Conservation (phyloP, 2,113 vertebrate genomes). For the Halichoeres trimaculatus region DNA sequence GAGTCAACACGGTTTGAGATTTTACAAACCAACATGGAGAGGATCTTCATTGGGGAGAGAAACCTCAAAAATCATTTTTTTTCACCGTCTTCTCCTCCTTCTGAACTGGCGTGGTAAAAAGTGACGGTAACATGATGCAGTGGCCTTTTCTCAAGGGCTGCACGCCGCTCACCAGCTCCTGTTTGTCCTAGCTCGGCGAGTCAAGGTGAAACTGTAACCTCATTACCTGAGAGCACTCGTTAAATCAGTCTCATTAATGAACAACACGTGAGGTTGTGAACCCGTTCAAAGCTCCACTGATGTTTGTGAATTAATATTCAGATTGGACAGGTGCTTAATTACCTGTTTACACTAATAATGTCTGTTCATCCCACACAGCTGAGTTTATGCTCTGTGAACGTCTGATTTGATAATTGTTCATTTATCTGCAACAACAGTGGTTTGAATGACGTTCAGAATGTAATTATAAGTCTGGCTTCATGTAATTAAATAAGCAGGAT, state of each 20-base stretch:
- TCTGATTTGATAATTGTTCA: background rate
- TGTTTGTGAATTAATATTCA: background rate
- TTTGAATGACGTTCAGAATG: background rate
- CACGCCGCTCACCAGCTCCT: no score
- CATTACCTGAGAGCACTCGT: slow-evolving; percentile 6
- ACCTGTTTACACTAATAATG: background rate
- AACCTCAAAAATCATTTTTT: no score
- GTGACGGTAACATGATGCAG: no score
- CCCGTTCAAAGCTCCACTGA: background rate
- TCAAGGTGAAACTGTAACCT: background rate
- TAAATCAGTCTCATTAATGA: background rate
- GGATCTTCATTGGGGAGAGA: no score
- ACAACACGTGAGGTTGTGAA: background rate
- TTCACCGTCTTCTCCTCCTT: no score
- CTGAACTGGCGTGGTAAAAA: no score
- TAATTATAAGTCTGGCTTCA: background rate
- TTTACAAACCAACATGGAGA: no score
- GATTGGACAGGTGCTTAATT: slow-evolving; percentile 1
- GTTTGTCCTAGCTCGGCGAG: background rate
- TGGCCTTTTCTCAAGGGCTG: no score
- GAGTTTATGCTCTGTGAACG: background rate
- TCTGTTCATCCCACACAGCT: background rate
- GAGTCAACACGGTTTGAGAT: no score
- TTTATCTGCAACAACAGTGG: background rate
- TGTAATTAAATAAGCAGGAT: background rate